Conservation (phyloP, 2,797 vertebrate species). For the Decapterus maruadsi region DNA sequence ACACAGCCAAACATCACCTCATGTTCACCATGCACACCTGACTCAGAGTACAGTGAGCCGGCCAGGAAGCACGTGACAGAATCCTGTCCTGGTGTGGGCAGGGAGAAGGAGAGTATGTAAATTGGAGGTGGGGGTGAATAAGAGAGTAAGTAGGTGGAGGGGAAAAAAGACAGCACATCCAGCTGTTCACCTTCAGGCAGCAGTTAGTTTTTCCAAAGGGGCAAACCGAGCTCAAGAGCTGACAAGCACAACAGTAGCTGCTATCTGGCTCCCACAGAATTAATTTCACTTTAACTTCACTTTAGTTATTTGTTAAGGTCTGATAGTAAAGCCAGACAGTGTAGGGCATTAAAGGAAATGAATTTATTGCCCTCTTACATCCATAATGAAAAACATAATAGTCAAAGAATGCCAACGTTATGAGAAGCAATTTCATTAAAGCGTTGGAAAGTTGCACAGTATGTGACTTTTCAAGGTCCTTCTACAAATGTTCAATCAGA, state of each 20-base stretch:
- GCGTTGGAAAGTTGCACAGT: constrained; percentile 67
- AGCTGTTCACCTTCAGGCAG: constrained; percentile 44
- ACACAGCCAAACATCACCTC: constrained; percentile 38
- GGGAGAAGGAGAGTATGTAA: constrained; percentile 7
- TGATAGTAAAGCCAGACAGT: constrained; percentile 38
- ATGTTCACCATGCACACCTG: constrained; percentile 20
- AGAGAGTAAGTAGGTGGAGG: constrained; percentile 19
- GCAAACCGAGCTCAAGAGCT: constrained; percentile 38
- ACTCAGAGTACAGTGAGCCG: constrained; percentile 31
- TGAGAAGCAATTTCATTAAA: constrained; percentile 78
- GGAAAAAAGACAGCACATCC: constrained; percentile 28
- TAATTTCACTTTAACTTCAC: constrained; percentile 39
- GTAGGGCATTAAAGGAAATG: constrained; percentile 55
- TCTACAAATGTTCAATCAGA: constrained; percentile 72
- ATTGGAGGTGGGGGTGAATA: constrained; percentile 44
- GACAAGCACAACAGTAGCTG: constrained; percentile 40
- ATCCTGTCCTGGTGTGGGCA: constrained; percentile 13
- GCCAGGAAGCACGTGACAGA: constrained; percentile 14
- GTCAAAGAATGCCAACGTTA: constrained; percentile 73
- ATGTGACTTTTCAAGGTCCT: constrained; percentile 79
- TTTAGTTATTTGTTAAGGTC: constrained; percentile 60
- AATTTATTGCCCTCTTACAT: constrained; percentile 69
- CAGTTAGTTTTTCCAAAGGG: constrained; percentile 30
- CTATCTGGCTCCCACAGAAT: constrained; percentile 43
- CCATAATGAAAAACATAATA: constrained; percentile 76